Evolutionary conservation across 2,113 vertebrate genomes (phyloP).

Genomic region (Nothoprocta perdicaria): DNA sequence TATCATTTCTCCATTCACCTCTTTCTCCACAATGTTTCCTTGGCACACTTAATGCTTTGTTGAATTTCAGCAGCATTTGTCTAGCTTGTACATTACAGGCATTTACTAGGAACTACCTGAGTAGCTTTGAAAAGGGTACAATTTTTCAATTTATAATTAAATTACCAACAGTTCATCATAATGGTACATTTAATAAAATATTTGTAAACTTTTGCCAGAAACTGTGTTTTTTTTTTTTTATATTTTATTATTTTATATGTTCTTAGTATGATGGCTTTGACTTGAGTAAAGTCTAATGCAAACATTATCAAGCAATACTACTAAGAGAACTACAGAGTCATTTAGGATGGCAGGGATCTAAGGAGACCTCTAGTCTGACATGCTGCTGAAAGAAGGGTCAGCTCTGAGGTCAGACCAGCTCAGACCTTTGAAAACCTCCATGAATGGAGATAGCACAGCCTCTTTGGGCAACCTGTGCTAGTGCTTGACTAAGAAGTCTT

Average conservation of each 20-base stretch:
- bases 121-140: slow-evolving; percentile 40
- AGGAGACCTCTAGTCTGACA: background rate
- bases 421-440: background rate
- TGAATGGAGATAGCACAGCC: background rate
- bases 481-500: background rate
- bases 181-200: background rate
- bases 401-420: background rate
- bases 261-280: background rate
- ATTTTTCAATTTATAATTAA: slow-evolving; percentile 62
- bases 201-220: background rate
- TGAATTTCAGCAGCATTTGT: slow-evolving; percentile 7
- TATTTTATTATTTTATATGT: background rate
- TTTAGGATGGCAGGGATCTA: background rate
- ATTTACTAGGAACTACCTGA: slow-evolving; percentile 43
- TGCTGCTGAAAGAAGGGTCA: background rate
- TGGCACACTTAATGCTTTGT: background rate
- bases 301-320: background rate
- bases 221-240: background rate
- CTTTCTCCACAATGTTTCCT: background rate
- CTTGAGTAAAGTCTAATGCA: background rate
- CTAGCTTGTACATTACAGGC: slow-evolving; percentile 29
- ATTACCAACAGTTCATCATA: slow-evolving; percentile 54
- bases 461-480: background rate
- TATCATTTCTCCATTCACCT: background rate
- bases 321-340: background rate